A percentile compares a stretch with the other conserved stretches of the same genome.
Conservation (phyloP, 37 sponge, comb jelly and placozoan genomes). For the Bolinopsis microptera region DNA sequence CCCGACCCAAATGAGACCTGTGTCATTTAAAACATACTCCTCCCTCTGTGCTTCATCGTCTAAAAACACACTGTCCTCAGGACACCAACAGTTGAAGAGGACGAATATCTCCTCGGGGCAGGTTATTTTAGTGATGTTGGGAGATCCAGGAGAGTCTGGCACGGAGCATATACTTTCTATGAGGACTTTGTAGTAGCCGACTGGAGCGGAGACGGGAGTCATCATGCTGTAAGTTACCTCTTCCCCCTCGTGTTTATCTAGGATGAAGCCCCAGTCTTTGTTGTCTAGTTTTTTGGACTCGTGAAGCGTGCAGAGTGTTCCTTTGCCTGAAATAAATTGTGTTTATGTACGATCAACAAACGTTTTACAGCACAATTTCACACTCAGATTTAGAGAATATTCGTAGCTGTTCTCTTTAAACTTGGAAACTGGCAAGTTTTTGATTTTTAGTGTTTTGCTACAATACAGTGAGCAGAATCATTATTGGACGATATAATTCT, state of each 20-base stretch:
- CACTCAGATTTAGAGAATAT: too few relatives aligned
- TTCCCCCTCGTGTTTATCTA: not conserved
- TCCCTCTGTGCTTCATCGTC: conserved; percentile 67
- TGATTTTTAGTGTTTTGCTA: too few relatives aligned
- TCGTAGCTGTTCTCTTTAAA: too few relatives aligned
- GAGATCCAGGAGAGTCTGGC: not conserved
- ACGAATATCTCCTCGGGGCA: conserved; percentile 35
- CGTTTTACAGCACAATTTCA: too few relatives aligned
- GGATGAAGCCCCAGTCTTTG: not conserved
- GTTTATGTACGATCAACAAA: too few relatives aligned
- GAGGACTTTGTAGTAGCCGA: conserved; percentile 38
- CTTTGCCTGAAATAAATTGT: conserved; percentile 45
- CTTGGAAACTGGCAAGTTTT: too few relatives aligned
- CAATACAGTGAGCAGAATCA: too few relatives aligned
- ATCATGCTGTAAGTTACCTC: not conserved
- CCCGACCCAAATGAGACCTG: conserved; percentile 78
- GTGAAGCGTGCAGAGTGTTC: conserved; percentile 33
- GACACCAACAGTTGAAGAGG: conserved; percentile 28
- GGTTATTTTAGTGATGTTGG: conserved; percentile 9
- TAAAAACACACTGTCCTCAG: conserved; percentile 74
- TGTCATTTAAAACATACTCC: conserved; percentile 78
- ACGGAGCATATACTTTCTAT: not conserved
- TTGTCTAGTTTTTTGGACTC: not conserved
- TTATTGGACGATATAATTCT: too few relatives aligned
- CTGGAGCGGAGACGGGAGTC: not conserved